A percentile compares a stretch with the other conserved stretches of the same genome.
Evolutionary conservation across 1,140 invertebrate species (phyloP).

Genomic region (Rhopalosiphum padi): DNA sequence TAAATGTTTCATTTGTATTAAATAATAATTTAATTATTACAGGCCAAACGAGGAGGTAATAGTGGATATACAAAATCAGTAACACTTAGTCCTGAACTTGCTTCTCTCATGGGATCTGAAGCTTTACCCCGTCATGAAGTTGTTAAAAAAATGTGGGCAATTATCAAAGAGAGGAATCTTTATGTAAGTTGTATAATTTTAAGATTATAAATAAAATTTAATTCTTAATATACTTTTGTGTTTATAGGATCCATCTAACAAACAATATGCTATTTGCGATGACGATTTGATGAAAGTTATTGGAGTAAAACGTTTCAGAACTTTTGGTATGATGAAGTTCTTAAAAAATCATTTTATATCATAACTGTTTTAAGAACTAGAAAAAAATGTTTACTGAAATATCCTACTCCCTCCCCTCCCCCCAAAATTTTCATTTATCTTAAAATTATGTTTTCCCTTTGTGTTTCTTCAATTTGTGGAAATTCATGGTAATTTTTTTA

Average conservation of each 20-base stretch:
- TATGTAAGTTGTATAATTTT: constrained; percentile 68
- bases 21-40: constrained; percentile 48
- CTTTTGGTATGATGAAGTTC: constrained; percentile 95
- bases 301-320: constrained; percentile 87
- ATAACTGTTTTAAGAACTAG: constrained; percentile 57
- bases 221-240: constrained; percentile 58
- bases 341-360: constrained; percentile 85
- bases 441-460: constrained; percentile 25
- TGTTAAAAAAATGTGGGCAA: constrained; percentile 89
- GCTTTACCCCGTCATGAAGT: constrained; percentile 90
- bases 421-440: not conserved
- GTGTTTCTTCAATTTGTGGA: constrained; percentile 47
- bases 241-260: constrained; percentile 86
- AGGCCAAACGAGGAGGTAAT: constrained; percentile 67
- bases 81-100: constrained; percentile 84
- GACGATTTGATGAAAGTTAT: constrained; percentile 88
- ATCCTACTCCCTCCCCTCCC: not conserved
- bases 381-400: constrained; percentile 23
- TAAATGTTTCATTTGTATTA: not conserved
- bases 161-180: constrained; percentile 90
- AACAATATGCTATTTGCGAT: constrained; percentile 92
- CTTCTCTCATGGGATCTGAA: constrained; percentile 83
- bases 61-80: constrained; percentile 82
- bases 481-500: constrained; percentile 43
- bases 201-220: not conserved